Conservation (phyloP, 2,113 vertebrate species). For the Catharus minimus region DNA sequence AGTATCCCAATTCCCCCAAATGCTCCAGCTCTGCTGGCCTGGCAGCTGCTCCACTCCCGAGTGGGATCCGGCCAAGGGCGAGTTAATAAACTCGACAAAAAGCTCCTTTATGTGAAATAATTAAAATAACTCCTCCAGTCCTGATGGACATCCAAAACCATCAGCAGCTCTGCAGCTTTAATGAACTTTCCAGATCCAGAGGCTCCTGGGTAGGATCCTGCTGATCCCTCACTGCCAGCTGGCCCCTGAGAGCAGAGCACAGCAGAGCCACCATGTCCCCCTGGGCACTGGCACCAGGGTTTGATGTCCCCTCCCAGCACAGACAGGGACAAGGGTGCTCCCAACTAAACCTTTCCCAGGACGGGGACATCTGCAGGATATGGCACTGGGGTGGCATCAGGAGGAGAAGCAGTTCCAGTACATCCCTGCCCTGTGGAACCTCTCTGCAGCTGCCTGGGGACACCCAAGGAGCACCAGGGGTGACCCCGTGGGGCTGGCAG, state of each 20-base stretch:
- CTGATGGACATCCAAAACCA: constrained; percentile 44
- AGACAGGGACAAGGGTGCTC: neutral
- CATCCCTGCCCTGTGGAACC: rapidly evolving
- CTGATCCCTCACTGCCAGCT: rapidly evolving
- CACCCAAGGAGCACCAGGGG: rapidly evolving
- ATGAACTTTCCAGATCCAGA: constrained; percentile 33
- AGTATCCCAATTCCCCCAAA: neutral
- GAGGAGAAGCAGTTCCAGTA: neutral
- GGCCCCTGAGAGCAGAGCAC: rapidly evolving
- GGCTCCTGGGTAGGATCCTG: neutral
- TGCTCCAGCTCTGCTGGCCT: neutral
- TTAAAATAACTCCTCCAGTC: constrained; percentile 36
- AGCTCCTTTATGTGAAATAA: constrained; percentile 31
- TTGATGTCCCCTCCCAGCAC: too few relatives aligned
- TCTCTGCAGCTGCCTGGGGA: neutral
- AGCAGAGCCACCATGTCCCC: neutral
- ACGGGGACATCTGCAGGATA: rapidly evolving
- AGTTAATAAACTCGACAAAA: constrained; percentile 55
- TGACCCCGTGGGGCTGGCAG: rapidly evolving
- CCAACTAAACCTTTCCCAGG: neutral
- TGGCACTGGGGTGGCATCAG: neutral
- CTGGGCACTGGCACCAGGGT: rapidly evolving
- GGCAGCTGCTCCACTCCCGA: neutral
- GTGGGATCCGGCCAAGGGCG: neutral
- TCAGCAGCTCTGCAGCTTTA: neutral